These are phyloP conservation scores for Hirudo medicinalis DNA, from an alignment of 1,140 invertebrate genomes.

Conservation along the genomic window DNA sequence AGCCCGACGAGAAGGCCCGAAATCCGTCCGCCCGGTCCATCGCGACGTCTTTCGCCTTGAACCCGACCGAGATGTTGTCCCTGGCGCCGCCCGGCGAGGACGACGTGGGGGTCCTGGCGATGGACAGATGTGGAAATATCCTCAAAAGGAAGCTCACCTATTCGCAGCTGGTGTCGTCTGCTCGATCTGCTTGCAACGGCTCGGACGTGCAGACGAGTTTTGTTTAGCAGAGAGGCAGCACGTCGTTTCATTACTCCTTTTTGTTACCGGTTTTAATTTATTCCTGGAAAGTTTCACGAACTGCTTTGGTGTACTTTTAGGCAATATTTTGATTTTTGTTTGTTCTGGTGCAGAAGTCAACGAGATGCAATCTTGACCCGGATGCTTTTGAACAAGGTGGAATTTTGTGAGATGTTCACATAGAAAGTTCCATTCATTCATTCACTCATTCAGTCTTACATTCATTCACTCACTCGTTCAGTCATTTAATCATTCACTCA, in stretches of 20 bases:
- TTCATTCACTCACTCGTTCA: not conserved
- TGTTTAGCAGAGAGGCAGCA: no score
- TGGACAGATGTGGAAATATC: constrained; percentile 34
- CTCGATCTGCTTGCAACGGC: constrained; percentile 5
- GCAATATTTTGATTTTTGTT: not conserved
- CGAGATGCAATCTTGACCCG: no score
- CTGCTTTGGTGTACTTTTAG: not conserved
- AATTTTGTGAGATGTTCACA: no score
- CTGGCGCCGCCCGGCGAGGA: constrained; percentile 25
- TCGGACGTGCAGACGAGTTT: not conserved
- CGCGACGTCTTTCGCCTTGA: constrained; percentile 25
- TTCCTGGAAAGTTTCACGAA: not conserved
- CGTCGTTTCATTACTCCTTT: not conserved
- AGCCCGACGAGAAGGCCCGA: no score
- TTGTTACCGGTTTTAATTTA: not conserved
- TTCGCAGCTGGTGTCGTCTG: not conserved
- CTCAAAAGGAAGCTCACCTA: constrained; percentile 28
- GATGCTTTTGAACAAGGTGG: no score
- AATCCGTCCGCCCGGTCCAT: constrained; percentile 27
- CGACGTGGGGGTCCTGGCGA: constrained; percentile 28
- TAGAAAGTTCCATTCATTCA: not conserved
- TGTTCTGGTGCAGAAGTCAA: no score
- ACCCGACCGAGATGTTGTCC: constrained; percentile 27
- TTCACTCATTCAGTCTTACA: not conserved
- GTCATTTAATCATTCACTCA: not conserved